Evolutionary conservation across 2,113 vertebrate species (phyloP).

Genomic region (Anolis carolinensis): DNA sequence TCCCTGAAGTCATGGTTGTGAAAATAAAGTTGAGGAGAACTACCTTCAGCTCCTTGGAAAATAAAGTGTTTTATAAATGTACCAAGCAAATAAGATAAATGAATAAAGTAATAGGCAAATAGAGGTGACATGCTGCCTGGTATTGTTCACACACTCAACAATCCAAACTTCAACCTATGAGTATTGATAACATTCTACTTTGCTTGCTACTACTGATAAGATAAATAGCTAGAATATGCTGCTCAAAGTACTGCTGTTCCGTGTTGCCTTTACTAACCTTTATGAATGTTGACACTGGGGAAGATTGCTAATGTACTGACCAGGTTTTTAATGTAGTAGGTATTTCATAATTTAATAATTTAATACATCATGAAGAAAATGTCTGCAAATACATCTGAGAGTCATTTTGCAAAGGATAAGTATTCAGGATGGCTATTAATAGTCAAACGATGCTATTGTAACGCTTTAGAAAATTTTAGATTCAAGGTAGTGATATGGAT

Average conservation of each 20-base stretch:
- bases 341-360: neutral
- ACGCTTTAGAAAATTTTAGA: neutral
- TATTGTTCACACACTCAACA: neutral
- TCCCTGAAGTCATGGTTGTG: neutral
- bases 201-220: neutral
- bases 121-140: neutral
- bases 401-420: neutral
- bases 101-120: neutral
- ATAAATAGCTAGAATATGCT: neutral
- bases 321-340: neutral
- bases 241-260: neutral
- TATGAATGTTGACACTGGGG: neutral
- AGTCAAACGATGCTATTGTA: neutral
- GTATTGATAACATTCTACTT: neutral
- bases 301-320: neutral
- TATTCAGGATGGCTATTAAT: neutral
- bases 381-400: neutral
- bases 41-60: neutral
- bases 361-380: neutral
- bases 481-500: neutral
- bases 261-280: neutral
- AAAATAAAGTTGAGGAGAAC: neutral
- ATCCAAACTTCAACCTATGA: neutral
- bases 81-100: neutral
- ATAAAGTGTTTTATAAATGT: neutral